Base-by-base conservation (phyloP, 2,888 invertebrate genomes). In the Cephonodes hylas region DNA sequence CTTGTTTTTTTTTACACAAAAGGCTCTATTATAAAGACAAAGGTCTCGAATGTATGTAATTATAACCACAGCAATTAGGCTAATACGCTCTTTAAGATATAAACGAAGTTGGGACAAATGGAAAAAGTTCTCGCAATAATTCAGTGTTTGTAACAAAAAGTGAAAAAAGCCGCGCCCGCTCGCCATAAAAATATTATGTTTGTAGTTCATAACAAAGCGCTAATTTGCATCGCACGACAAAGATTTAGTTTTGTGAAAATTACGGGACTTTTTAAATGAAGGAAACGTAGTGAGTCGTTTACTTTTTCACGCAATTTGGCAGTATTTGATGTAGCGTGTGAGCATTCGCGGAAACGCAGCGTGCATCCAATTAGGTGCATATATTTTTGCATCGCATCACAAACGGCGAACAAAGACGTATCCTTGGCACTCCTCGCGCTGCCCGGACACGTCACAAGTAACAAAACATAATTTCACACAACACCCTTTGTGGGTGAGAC, bases 401-500 rank as follows among this genome's bases (percentile, higher is more conserved):
- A 18, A 31, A 53, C 23, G 15, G 8, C 42, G 60, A 60, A 60
- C 60, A 60, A 60, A 60, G 53, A 60, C 25, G 60, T 63, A 65
- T 73, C 69, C 70, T 71, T 72, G 72, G 71, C 70, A 67, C 69
- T 70, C 67, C 59, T 67, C 69, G 60, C 63, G 25, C 22, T 25
- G 44, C 38, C 68, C 67, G 72, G 73, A 75, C 74, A 73, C 77
- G 77, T 79, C 76, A 76, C 75, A 73, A 44, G 73, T 67, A 82
- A 81, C 79, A 78, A 80, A 80, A 84, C 81, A 76, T 75, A 77
- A 83, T 81, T 83, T 80, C 74, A 73, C 75, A 77, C 79, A 81
- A 77, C 81, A 76, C 75, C 77, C 80, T 88, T 88, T 88, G 87
- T 88, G 77, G 79, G 74, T 75, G 70, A 73, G 75, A 80, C 77